Percentiles rank a stretch among this genome's conserved stretches.
Evolutionary conservation across 2,113 vertebrate species (phyloP).

Genomic region (Spermophilus dauricus): DNA sequence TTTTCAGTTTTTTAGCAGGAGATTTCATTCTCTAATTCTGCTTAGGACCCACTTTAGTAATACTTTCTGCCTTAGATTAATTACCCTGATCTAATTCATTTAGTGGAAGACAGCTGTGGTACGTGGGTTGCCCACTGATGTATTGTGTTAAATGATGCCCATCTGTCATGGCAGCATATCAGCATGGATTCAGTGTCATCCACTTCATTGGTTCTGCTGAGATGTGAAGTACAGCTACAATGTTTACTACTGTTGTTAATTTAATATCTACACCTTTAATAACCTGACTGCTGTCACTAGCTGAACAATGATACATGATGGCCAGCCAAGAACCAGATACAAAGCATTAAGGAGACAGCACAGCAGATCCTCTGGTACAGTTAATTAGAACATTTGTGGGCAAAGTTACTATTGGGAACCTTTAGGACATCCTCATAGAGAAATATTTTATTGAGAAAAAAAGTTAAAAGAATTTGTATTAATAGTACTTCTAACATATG

Average conservation of each 20-base stretch:
- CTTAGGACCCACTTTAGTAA: constrained; percentile 86
- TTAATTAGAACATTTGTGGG: constrained; percentile 88
- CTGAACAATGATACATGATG: constrained; percentile 92
- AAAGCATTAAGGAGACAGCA: constrained; percentile 87
- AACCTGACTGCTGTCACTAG: constrained; percentile 92
- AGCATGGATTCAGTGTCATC: constrained; percentile 92
- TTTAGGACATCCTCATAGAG: constrained; percentile 77
- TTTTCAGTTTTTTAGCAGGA: constrained; percentile 60
- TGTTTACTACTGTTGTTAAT: constrained; percentile 94
- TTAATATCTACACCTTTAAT: constrained; percentile 95
- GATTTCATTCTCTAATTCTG: constrained; percentile 88
- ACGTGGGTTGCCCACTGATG: constrained; percentile 93
- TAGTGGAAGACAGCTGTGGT: constrained; percentile 95
- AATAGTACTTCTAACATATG: constrained; percentile 76
- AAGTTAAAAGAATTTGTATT: constrained; percentile 66
- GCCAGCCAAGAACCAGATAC: constrained; percentile 85
- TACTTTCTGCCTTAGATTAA: constrained; percentile 94
- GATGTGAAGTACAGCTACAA: constrained; percentile 91
- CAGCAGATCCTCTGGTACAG: constrained; percentile 83
- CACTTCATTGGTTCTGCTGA: constrained; percentile 93
- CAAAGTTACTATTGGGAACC: constrained; percentile 77
- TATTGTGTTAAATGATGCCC: constrained; percentile 94
- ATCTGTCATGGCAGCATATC: constrained; percentile 94
- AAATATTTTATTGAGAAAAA: constrained; percentile 81
- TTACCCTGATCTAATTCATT: constrained; percentile 96